Evolutionary conservation across 2,888 invertebrate species (phyloP).

Genomic region (Rhorus exstirpatorius): DNA sequence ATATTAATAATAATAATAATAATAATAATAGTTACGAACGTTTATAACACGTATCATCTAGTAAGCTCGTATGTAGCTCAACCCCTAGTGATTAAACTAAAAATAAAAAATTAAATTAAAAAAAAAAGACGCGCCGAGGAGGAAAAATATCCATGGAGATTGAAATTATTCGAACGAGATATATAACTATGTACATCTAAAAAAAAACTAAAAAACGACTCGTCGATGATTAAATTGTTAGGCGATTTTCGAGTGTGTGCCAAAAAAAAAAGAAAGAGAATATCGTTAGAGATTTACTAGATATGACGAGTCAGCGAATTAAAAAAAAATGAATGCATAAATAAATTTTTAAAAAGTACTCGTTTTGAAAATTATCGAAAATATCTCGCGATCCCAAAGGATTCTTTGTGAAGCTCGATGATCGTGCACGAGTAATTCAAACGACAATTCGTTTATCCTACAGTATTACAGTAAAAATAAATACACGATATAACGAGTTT

Average conservation of each 20-base stretch:
- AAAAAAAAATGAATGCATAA: constrained; percentile 15
- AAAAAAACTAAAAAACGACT: constrained; percentile 3
- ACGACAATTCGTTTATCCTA: constrained; percentile 32
- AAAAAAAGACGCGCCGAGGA: constrained; percentile 4
- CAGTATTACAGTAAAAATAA: constrained; percentile 43
- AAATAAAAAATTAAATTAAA: constrained; percentile 45
- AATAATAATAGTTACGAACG: constrained; percentile 75
- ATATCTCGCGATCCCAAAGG: constrained; percentile 27
- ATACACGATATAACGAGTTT: neutral
- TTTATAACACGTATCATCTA: constrained; percentile 72
- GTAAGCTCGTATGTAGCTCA: constrained; percentile 76
- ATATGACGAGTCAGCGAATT: constrained; percentile 28
- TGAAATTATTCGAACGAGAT: constrained; percentile 17
- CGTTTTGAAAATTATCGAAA: constrained; percentile 49
- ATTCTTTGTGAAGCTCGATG: neutral
- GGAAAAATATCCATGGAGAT: constrained; percentile 17
- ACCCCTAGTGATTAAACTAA: constrained; percentile 71
- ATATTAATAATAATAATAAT: no score
- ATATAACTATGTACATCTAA: neutral
- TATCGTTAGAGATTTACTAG: constrained; percentile 59
- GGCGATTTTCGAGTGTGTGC: constrained; percentile 67
- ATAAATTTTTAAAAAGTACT: constrained; percentile 15
- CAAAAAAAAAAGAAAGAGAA: constrained; percentile 55
- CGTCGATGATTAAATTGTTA: constrained; percentile 45
- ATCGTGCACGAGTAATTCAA: neutral